These are phyloP conservation scores for Sebastes melanostomus DNA, from an alignment of 2,797 vertebrate genomes.

Conservation along the genomic window DNA sequence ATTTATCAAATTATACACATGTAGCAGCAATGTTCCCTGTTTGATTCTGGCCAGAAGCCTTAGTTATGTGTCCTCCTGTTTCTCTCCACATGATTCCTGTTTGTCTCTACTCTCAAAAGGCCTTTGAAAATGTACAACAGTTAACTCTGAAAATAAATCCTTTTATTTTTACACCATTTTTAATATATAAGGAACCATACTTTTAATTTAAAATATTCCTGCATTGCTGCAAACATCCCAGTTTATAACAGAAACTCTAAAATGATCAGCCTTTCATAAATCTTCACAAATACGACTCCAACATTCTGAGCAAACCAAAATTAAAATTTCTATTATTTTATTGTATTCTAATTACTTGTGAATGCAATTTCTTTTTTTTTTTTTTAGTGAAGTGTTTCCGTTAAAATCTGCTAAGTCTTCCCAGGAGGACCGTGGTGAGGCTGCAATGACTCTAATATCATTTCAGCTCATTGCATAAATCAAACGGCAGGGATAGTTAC, in stretches of 20 bases:
- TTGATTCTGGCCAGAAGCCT: neutral
- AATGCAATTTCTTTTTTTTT: neutral
- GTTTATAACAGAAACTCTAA: neutral
- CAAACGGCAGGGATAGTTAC: neutral
- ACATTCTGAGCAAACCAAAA: neutral
- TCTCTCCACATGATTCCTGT: neutral
- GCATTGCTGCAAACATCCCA: neutral
- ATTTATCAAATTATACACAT: too few relatives aligned
- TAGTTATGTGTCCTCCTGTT: neutral
- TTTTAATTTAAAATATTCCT: neutral
- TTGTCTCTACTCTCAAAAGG: neutral
- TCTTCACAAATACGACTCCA: neutral
- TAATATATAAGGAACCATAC: neutral
- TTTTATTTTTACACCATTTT: neutral
- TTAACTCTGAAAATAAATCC: neutral
- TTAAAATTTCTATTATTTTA: neutral
- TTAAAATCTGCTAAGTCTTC: neutral
- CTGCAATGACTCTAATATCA: neutral
- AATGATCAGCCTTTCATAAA: neutral
- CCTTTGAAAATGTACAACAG: neutral
- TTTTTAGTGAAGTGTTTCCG: neutral
- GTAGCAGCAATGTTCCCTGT: neutral
- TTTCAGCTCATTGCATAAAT: neutral
- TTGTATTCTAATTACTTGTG: neutral
- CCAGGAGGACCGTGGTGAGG: neutral